Evolutionary conservation across 2,113 vertebrate genomes (phyloP).

Genomic region (Hoplias malabaricus): DNA sequence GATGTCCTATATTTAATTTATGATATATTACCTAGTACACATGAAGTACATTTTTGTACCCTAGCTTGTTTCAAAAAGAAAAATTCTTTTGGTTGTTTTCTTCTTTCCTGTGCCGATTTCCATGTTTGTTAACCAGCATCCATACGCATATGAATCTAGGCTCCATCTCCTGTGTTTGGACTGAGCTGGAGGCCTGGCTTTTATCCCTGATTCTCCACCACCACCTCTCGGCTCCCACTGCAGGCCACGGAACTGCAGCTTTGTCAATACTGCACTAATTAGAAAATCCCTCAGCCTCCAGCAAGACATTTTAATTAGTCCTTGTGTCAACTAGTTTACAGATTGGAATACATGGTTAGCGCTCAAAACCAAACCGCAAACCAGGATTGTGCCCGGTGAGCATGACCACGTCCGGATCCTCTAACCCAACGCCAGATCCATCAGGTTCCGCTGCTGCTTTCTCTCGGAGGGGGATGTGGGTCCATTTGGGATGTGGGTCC

Average conservation of each 20-base stretch:
- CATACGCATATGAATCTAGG: neutral
- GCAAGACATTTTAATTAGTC: slow-evolving; percentile 84
- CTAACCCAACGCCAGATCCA: neutral
- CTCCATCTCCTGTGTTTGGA: slow-evolving; percentile 6
- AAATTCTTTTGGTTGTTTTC: neutral
- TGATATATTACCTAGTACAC: too few relatives aligned
- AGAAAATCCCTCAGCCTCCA: slow-evolving; percentile 80
- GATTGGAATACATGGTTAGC: slow-evolving; percentile 76
- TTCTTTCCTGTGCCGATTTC: neutral
- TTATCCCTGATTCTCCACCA: slow-evolving; percentile 74
- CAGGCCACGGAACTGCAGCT: slow-evolving; percentile 79
- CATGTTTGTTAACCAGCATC: neutral
- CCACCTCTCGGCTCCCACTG: slow-evolving; percentile 74
- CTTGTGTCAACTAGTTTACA: slow-evolving; percentile 82
- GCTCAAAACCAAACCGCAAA: slow-evolving; percentile 51
- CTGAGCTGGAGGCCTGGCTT: slow-evolving; percentile 69
- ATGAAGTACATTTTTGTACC: neutral
- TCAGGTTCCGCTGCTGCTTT: neutral
- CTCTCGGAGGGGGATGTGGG: neutral
- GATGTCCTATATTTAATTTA: too few relatives aligned
- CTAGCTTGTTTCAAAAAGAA: neutral
- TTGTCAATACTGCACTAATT: slow-evolving; percentile 82
- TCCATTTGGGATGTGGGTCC: neutral
- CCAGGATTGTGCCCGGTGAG: neutral
- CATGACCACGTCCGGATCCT: neutral